Evolutionary conservation across 2,113 vertebrate genomes (phyloP).

Genomic region (Ovis canadensis): DNA sequence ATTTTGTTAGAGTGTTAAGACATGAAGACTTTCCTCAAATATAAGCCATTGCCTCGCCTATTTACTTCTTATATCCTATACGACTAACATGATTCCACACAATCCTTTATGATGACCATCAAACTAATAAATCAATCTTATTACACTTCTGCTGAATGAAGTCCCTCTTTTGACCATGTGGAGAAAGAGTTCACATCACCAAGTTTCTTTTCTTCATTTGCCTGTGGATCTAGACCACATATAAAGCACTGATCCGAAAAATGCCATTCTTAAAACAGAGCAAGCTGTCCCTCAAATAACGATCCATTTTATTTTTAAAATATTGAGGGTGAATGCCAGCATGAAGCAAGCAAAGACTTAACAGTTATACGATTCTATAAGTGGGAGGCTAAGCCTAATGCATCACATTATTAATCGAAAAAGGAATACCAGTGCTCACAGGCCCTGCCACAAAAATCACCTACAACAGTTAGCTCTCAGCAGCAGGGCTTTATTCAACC

Average conservation of each 20-base stretch:
- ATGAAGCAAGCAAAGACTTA: not conserved
- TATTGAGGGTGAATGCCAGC: not conserved
- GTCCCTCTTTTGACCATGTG: not conserved
- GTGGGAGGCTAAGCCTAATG: not conserved
- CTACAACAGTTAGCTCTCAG: conserved; percentile 63
- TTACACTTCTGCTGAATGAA: not conserved
- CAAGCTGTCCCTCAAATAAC: conserved; percentile 10
- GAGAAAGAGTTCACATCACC: not conserved
- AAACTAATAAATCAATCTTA: not conserved
- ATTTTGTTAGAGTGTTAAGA: not conserved
- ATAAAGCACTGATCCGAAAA: not conserved
- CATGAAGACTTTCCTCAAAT: not conserved
- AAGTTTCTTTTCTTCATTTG: conserved; percentile 28
- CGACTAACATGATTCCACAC: not conserved
- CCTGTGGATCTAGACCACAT: not conserved
- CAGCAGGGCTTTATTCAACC: conserved; percentile 73
- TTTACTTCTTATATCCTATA: not conserved
- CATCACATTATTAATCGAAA: not conserved
- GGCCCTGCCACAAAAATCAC: not conserved
- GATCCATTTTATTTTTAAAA: not conserved
- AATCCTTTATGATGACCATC: not conserved
- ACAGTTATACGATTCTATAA: not conserved
- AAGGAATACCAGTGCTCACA: not conserved
- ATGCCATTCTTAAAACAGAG: not conserved
- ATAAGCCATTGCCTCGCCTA: not conserved